These are phyloP conservation scores for Coenobita brevimanus DNA, from an alignment of 1,140 invertebrate species.

Conservation along the genomic window DNA sequence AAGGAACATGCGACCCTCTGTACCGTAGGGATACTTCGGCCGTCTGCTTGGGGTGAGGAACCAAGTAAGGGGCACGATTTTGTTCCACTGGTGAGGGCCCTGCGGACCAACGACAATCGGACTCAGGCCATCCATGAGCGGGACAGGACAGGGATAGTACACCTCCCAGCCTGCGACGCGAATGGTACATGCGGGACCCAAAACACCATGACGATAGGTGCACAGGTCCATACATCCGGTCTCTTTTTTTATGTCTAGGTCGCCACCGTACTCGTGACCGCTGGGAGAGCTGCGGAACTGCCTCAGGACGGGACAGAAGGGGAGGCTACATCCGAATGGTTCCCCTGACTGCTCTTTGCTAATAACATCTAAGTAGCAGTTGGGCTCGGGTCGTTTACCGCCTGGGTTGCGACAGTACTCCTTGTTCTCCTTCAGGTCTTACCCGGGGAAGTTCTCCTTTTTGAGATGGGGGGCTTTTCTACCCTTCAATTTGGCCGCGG, in stretches of 20 bases:
- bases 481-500: background rate
- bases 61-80: constrained; percentile 15
- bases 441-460: background rate
- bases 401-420: constrained; percentile 10
- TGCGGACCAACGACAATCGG: background rate
- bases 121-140: constrained; percentile 10
- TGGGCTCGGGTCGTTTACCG: background rate
- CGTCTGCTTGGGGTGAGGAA: background rate
- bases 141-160: constrained; percentile 15
- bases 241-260: background rate
- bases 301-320: background rate
- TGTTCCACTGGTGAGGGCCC: background rate
- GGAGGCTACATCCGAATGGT: background rate
- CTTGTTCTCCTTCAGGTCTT: background rate
- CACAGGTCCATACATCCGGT: background rate
- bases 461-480: background rate
- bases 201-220: background rate
- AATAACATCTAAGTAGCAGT: background rate
- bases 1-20: background rate
- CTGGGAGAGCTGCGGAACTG: constrained; percentile 15
- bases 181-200: constrained; percentile 19
- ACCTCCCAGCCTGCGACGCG: background rate
- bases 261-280: constrained; percentile 4
- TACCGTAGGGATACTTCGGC: background rate
- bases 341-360: background rate